These are phyloP conservation scores for Ptiloglossa arizonensis DNA, from an alignment of 1,140 invertebrate genomes.

Conservation along the genomic window DNA sequence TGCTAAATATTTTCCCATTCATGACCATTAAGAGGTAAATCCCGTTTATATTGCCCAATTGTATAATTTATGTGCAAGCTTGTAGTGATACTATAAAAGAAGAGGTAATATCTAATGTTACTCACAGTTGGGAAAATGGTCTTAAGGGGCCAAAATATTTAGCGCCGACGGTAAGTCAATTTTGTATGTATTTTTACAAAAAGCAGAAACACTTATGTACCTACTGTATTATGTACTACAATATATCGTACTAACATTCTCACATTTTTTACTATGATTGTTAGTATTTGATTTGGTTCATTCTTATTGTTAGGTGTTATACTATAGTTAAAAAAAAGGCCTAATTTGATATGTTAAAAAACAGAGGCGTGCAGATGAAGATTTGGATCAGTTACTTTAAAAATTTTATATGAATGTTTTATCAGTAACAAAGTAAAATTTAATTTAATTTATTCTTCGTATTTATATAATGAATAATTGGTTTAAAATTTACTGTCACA, in stretches of 20 bases:
- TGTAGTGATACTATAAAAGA: too few relatives aligned
- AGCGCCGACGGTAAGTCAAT: background rate
- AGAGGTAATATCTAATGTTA: too few relatives aligned
- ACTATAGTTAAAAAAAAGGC: constrained; percentile 21
- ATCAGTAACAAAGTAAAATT: background rate
- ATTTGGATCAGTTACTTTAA: background rate
- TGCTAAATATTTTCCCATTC: background rate
- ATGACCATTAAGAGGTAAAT: too few relatives aligned
- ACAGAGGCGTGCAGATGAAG: constrained; percentile 11
- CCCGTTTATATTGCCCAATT: too few relatives aligned
- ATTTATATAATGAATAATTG: background rate
- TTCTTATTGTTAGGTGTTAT: constrained; percentile 14
- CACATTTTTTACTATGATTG: constrained; percentile 31
- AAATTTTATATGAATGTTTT: background rate
- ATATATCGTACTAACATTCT: constrained; percentile 14
- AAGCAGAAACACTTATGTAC: constrained; percentile 1
- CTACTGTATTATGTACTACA: background rate
- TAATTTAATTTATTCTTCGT: background rate
- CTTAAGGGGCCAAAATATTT: too few relatives aligned
- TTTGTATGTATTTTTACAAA: constrained; percentile 22
- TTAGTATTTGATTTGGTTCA: constrained; percentile 52
- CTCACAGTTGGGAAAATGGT: too few relatives aligned
- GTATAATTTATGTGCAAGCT: too few relatives aligned
- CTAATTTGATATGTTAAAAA: constrained; percentile 43
- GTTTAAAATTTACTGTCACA: background rate